Conservation (phyloP, 2,113 vertebrate species). For the Corvus hawaiiensis region DNA sequence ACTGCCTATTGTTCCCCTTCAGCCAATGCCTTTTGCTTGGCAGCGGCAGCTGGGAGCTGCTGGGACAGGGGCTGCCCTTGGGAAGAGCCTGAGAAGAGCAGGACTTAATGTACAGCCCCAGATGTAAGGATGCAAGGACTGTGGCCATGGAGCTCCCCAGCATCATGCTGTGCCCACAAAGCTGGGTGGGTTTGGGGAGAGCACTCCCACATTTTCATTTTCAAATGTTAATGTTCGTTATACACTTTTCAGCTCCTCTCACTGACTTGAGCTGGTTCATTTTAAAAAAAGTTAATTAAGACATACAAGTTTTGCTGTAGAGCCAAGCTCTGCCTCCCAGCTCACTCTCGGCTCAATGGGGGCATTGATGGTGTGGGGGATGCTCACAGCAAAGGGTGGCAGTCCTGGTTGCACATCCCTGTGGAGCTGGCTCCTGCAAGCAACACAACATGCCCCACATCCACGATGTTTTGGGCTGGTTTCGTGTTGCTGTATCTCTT, state of each 20-base stretch:
- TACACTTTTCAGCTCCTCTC: not conserved
- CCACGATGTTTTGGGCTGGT: not conserved
- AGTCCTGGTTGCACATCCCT: not conserved
- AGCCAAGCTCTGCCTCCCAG: not conserved
- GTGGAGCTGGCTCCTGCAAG: not conserved
- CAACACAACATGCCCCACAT: not conserved
- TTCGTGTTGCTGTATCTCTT: not conserved
- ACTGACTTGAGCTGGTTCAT: not conserved
- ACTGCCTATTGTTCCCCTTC: slow-evolving; percentile 47
- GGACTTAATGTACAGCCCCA: not conserved
- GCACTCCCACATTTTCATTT: not conserved
- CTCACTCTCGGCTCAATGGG: not conserved
- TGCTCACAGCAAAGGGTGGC: not conserved
- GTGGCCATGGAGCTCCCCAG: not conserved
- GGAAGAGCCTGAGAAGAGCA: not conserved
- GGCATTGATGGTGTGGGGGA: not conserved
- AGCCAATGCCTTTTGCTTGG: slow-evolving; percentile 2
- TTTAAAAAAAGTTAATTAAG: not conserved
- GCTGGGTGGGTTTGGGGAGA: not conserved
- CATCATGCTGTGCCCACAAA: fast-evolving
- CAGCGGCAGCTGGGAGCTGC: slow-evolving; percentile 37
- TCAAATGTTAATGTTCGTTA: not conserved
- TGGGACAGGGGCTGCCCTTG: not conserved
- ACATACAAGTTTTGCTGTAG: not conserved
- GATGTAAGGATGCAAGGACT: not conserved